Evolutionary conservation across 2,113 vertebrate genomes (phyloP).

Genomic region (Pica pica): DNA sequence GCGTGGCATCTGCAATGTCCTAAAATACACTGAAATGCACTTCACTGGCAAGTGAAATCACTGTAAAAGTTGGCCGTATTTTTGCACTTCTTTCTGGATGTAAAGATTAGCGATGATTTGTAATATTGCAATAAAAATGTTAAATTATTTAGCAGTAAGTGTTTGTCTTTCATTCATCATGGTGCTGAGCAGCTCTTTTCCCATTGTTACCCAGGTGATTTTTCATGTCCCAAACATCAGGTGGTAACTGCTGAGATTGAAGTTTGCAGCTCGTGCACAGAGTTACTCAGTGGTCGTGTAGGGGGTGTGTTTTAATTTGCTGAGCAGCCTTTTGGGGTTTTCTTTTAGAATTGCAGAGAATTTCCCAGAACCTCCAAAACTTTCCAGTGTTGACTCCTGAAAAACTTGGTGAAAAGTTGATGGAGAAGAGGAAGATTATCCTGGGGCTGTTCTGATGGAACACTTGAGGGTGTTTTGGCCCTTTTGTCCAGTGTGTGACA

Average conservation of each 20-base stretch:
- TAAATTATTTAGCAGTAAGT: conserved; percentile 34
- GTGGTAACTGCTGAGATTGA: neutral
- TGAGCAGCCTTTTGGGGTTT: neutral
- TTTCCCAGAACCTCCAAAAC: neutral
- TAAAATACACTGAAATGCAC: neutral
- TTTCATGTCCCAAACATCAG: neutral
- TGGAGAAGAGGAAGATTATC: neutral
- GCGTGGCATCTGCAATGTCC: neutral
- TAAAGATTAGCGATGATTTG: neutral
- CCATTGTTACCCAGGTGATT: neutral
- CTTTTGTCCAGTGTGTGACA: neutral
- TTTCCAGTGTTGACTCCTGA: neutral
- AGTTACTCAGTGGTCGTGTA: neutral
- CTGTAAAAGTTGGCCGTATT: neutral
- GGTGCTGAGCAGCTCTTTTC: neutral
- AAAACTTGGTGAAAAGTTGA: neutral
- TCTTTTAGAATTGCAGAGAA: neutral
- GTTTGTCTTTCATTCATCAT: conserved; percentile 38
- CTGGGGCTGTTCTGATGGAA: neutral
- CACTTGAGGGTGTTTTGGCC: neutral
- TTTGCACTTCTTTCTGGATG: neutral
- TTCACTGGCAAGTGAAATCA: neutral
- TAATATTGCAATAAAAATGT: conserved; percentile 32
- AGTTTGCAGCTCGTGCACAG: neutral
- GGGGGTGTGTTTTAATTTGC: neutral